phyloP scores from a whole-genome alignment of 2,113 vertebrate species.

The Pyrgilauda ruficollis region DNA sequence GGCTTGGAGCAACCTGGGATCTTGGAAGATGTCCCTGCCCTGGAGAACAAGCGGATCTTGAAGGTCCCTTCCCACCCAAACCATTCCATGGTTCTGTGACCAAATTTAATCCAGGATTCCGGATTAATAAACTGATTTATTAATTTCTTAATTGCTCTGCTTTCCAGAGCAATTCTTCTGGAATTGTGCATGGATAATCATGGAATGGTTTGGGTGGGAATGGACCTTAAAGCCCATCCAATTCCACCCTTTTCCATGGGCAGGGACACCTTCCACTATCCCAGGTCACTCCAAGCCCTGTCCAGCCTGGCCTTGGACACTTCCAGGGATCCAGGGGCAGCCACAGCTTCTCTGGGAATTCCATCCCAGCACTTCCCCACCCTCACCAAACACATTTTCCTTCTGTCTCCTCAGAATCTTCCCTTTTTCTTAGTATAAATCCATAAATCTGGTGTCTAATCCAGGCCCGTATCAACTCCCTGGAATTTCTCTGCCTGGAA shows the following conservation, averaged over 20 bases:
- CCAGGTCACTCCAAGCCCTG: rapidly evolving
- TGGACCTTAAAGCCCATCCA: too few relatives aligned
- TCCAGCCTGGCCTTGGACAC: background rate
- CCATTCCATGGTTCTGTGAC: background rate
- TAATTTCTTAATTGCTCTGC: too few relatives aligned
- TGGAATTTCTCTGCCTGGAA: background rate
- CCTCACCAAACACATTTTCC: background rate
- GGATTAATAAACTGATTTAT: background rate
- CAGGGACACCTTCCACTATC: background rate
- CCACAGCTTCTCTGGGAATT: background rate
- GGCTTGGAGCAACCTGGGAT: background rate
- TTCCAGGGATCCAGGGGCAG: background rate
- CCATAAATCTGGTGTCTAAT: background rate
- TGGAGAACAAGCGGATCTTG: background rate
- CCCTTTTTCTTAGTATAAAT: background rate
- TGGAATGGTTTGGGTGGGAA: background rate
- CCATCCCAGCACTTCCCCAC: background rate
- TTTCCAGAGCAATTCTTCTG: background rate
- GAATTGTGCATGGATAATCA: background rate
- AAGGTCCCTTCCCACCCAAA: background rate
- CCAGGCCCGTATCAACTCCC: rapidly evolving
- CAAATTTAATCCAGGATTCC: rapidly evolving
- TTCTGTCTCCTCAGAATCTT: background rate
- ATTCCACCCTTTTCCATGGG: background rate
- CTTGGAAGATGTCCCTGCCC: background rate